Evolutionary conservation across 2,797 vertebrate genomes (phyloP), one percentile per base, ranked within the genome.

Genomic region (Margarornis squamiger): DNA sequence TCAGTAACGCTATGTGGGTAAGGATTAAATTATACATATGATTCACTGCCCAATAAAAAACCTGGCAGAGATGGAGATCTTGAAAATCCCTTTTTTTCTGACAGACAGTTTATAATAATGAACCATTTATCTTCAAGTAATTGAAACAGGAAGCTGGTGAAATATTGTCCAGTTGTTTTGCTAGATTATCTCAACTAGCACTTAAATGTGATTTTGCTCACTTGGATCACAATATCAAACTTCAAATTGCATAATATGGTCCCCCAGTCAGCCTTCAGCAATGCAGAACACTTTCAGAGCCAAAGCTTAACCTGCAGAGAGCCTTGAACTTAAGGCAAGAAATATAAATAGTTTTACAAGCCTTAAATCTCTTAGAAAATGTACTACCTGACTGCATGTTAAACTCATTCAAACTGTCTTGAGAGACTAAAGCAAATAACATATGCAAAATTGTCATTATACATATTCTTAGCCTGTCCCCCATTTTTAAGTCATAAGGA

Each of bases 111-210:
- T 68, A 38, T 43, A 80, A 92, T 80, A 96, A 80, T 39, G 52
- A 90, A 88, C 18, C 17, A n/a, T 71, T 87, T 80, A 38, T 91
- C 57, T 83, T 80, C 57, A 65, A 75, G 72, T 88, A 92, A 90
- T 52, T 88, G 87, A 88, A 94, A 89, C 15, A 93, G 87, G 93
- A 93, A 92, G 30, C 38, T 63, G 49, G 34, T 80, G 65, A 92
- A 95, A 88, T 41, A 74, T 30, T 38, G 14, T 67, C 49, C 49
- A 13, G 41, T 70, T 95, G n/a, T 91, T 93, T 89, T 88, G 61
- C 45, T 82, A 83, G 61, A 86, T 92, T 91, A 83, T 88, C 38
- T 71, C 75, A 90, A 43, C 57, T 83, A 75, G 13, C 23, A 43
- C 10, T 80, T 76, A 57, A 57, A 77, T 83, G 34, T 29, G 36